Evolutionary conservation across 2,113 vertebrate genomes (phyloP), one percentile per base, ranked within the genome.

Genomic region (Amblyornis subalaris): DNA sequence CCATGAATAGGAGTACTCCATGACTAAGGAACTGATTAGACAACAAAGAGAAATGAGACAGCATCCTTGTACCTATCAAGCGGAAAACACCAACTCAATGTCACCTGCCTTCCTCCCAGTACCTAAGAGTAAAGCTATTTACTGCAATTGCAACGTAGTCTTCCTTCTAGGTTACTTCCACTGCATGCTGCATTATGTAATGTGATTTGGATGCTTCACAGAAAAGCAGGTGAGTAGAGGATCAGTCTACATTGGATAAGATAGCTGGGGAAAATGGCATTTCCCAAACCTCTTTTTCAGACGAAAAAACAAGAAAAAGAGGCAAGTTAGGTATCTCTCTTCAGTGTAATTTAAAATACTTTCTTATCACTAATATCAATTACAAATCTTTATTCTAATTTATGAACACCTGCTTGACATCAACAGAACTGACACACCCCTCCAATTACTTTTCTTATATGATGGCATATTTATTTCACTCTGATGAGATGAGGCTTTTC

Each of bases 401-500:
- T 97, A 97, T 95, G 87, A 90, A 97, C 95, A 97, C 97, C 93
- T 97, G 96, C 89, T 96, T 96, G 97, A 94, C 93, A 97, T 97
- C 96, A 97, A 88, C 86, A 94, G 87, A 96, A 96, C 86, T 87
- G 96, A 96, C 95, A 96, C 95, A 94, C 96, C 95, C 93, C 92
- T 95, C 91, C 90, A 97, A 97, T 97, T 97, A 97, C 89, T 76
- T 96, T 93, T 90, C 88, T 90, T 88, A 96, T 93, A 96, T 5
- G 54, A 96, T 88, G 76, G 94, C 95, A 96, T 96, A 96, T 98
- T 97, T 97, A 96, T 97, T 97, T 96, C 92, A 96, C 70, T 94
- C 65, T 54, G 85, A 95, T 88, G 89, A 94, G 90, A 96, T 89
- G 92, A 94, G 79, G 91, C 85, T 97, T 97, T 98, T 97, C 96